Evolutionary conservation across 1,140 invertebrate genomes (phyloP), one percentile per base, ranked within the genome.

Genomic region (Drosophila navojoa): DNA sequence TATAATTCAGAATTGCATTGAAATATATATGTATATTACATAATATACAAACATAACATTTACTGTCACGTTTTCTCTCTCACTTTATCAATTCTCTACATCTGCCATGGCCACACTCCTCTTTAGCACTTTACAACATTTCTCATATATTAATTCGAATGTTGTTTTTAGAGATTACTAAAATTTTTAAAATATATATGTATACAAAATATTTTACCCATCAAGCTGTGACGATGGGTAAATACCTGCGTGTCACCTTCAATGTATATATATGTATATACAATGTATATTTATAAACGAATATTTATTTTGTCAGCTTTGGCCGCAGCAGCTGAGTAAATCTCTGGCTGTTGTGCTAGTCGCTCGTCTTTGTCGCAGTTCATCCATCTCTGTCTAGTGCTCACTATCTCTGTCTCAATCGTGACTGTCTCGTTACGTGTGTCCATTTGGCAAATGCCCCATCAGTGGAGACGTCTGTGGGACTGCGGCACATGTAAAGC

Each of bases 391-490:
- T 63, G 60, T 63, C 29, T 54, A 9, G 25, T 2, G 35, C 29
- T 38, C 0, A 11, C 15, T n/a, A 35, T 54, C 52, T 63, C 13
- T 29, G 49, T 44, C 38, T 29, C 62, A 45, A 32, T 49, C 42
- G 44, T 40, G 35, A 45, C n/a, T 9, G 60, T 55, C 59, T 75
- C 54, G 68, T 74, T 87, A 74, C 79, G 72, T 72, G 74, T 77
- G 84, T 77, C 80, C 76, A 89, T 89, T 89, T 87, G 54, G 79
- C 77, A 80, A 87, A 79, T 84, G 84, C 59, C 79, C 59, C 79
- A 79, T 85, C 81, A 71, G 77, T 67, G 64, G 71, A 80, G 81
- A 73, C 76, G 71, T 78, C 78, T 68, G 1, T 19, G 66, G 75
- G 68, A 53, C n/a, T 59, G 53, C 42, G 38, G 27, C 55, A 71